Conservation (phyloP, 2,113 vertebrate genomes). For the Lynx canadensis region DNA sequence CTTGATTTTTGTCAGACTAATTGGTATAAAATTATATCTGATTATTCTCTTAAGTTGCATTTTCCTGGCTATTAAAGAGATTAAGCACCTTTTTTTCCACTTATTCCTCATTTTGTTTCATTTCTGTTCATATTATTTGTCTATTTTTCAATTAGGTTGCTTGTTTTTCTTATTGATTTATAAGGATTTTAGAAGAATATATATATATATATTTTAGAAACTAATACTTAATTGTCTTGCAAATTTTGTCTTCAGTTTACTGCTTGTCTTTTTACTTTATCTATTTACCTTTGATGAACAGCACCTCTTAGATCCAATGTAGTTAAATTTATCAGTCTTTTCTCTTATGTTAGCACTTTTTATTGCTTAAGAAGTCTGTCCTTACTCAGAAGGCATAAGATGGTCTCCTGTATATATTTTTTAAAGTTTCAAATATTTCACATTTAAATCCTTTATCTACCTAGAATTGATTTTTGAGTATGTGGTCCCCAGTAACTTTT, state of each 20-base stretch:
- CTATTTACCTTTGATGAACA: neutral
- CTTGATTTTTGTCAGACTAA: neutral
- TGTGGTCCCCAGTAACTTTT: neutral
- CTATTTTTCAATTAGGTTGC: neutral
- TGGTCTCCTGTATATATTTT: neutral
- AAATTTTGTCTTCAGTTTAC: neutral
- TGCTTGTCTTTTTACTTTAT: neutral
- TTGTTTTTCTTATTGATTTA: neutral
- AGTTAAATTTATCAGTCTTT: neutral
- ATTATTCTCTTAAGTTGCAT: neutral
- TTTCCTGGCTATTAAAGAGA: conserved; percentile 11
- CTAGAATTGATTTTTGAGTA: conserved; percentile 38
- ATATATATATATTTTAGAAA: neutral
- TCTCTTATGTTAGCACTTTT: neutral
- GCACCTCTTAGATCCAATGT: neutral
- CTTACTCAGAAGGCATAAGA: neutral
- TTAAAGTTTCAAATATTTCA: conserved; percentile 23
- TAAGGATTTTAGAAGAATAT: neutral
- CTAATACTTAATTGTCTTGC: neutral
- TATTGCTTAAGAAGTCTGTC: neutral
- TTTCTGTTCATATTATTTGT: neutral
- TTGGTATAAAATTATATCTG: neutral
- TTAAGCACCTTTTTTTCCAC: neutral
- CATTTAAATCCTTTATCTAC: neutral
- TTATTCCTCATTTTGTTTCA: neutral